These are phyloP conservation scores for Eumaeus atala DNA, from an alignment of 1,140 invertebrate species.

Conservation along the genomic window DNA sequence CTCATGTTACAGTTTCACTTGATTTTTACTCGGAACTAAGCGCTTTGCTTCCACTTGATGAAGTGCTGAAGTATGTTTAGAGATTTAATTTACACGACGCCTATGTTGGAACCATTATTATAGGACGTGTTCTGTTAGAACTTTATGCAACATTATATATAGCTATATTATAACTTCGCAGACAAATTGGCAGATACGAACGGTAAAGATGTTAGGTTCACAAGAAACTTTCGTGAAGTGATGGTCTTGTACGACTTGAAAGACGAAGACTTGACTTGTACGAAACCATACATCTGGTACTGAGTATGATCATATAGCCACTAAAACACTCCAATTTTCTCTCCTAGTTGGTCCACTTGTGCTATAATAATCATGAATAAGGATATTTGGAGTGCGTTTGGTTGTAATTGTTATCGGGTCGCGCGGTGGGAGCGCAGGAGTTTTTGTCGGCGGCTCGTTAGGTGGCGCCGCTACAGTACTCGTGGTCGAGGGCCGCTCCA, in stretches of 20 bases:
- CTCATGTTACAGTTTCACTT: conserved; percentile 28
- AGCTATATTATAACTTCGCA: too few species aligned
- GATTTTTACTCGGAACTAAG: conserved; percentile 21
- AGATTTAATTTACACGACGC: conserved; percentile 10
- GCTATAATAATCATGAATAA: too few species aligned
- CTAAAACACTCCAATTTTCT: too few species aligned
- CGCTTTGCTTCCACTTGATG: conserved; percentile 12
- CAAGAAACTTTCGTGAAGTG: too few species aligned
- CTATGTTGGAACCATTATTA: neutral
- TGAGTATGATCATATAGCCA: too few species aligned
- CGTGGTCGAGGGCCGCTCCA: conserved; percentile 66
- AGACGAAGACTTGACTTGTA: too few species aligned
- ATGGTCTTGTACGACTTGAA: conserved; percentile 8
- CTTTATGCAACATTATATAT: too few species aligned
- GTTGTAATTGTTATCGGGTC: conserved; percentile 30
- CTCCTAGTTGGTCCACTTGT: too few species aligned
- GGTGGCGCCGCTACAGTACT: conserved; percentile 62
- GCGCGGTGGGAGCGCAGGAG: conserved; percentile 31
- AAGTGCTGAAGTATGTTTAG: conserved; percentile 13
- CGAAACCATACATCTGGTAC: too few species aligned
- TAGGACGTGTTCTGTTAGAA: too few species aligned
- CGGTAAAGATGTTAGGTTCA: too few species aligned
- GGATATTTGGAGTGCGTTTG: neutral
- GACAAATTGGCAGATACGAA: too few species aligned
- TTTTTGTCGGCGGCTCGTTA: conserved; percentile 60